These are phyloP conservation scores for Malthinus seriepunctatus DNA, from an alignment of 2,888 invertebrate species.

Conservation along the genomic window DNA sequence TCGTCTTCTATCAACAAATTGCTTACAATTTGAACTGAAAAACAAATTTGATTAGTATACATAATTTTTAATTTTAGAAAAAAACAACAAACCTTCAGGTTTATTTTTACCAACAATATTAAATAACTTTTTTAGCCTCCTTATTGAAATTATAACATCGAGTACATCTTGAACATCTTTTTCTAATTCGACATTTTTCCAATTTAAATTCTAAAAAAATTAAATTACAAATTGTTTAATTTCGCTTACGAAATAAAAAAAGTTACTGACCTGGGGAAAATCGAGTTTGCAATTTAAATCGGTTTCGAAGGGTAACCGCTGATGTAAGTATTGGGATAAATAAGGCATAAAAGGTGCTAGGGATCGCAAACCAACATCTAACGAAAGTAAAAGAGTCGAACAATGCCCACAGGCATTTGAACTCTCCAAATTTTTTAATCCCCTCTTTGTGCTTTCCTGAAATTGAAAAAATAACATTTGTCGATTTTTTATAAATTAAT, in stretches of 20 bases:
- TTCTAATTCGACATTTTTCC: conserved; percentile 44
- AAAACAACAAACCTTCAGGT: conserved; percentile 26
- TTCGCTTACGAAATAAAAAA: conserved; percentile 2
- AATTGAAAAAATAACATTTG: conserved; percentile 24
- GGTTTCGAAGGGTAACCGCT: conserved; percentile 70
- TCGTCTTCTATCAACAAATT: conserved; percentile 24
- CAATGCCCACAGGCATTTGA: conserved; percentile 64
- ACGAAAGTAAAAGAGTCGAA: conserved; percentile 76
- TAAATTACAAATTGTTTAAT: conserved; percentile 5
- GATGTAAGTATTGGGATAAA: conserved; percentile 93
- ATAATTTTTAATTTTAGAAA: not conserved
- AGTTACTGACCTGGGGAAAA: conserved; percentile 42
- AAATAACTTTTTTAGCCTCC: conserved; percentile 51
- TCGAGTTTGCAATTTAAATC: conserved; percentile 28
- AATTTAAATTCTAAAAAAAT: conserved; percentile 38
- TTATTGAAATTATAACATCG: conserved; percentile 45
- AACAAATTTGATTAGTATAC: not conserved
- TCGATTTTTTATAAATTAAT: not conserved
- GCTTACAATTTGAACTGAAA: conserved; percentile 35
- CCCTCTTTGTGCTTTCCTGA: conserved; percentile 86
- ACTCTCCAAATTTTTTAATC: conserved; percentile 64
- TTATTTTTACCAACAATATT: conserved; percentile 47
- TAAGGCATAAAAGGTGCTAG: conserved; percentile 98
- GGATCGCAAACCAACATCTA: conserved; percentile 84
- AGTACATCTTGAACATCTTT: conserved; percentile 42